These are phyloP conservation scores for Oryzias melastigma DNA, from an alignment of 2,113 vertebrate species.

Conservation along the genomic window DNA sequence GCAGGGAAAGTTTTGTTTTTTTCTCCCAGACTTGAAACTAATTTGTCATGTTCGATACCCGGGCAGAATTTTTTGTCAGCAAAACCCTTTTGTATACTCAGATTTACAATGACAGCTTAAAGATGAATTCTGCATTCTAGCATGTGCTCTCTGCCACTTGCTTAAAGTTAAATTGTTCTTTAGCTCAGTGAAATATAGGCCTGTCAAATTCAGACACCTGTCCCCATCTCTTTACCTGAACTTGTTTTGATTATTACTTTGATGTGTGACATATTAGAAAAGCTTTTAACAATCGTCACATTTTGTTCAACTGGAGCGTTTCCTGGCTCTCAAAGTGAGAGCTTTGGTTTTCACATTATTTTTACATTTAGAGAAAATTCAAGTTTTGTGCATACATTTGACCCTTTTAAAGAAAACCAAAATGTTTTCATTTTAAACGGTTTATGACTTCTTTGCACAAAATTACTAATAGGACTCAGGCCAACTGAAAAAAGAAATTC, in stretches of 20 bases:
- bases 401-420: too few relatives aligned
- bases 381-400: background rate
- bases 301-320: constrained; percentile 37
- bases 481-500: too few relatives aligned
- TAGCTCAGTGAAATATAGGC: constrained; percentile 47
- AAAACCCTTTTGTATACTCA: constrained; percentile 16
- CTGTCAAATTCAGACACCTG: constrained; percentile 52
- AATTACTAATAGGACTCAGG: too few relatives aligned
- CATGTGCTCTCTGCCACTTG: constrained; percentile 23
- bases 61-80: constrained; percentile 1
- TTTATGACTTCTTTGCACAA: too few relatives aligned
- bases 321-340: constrained; percentile 10
- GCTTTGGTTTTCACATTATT: constrained; percentile 3
- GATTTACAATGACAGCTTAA: constrained; percentile 26
- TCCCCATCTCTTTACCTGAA: constrained; percentile 24
- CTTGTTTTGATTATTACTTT: constrained; percentile 37
- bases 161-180: constrained; percentile 42
- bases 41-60: constrained; percentile 6
- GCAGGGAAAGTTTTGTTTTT: constrained; percentile 30
- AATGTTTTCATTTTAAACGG: too few relatives aligned
- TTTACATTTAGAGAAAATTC: background rate
- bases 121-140: constrained; percentile 41
- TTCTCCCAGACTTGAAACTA: constrained; percentile 2
- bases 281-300: constrained; percentile 18
- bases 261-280: constrained; percentile 41